Evolutionary conservation across 1,140 invertebrate genomes (phyloP).

Genomic region (Papilio xuthus): DNA sequence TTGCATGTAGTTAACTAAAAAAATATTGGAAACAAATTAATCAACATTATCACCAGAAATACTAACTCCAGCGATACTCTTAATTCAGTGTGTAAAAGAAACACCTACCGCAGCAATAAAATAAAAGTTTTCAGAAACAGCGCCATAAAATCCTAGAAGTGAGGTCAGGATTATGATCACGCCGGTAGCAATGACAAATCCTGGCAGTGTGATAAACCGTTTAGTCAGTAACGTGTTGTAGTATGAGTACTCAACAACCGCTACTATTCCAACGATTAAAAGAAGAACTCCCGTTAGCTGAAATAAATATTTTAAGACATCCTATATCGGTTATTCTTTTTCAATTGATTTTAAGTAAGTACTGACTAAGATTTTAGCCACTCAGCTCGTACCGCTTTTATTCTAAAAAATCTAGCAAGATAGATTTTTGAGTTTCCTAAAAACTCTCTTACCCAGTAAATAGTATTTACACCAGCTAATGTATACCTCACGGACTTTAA

Average conservation of each 20-base stretch:
- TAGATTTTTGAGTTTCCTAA: neutral
- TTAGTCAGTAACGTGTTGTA: slow-evolving; percentile 63
- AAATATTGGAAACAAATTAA: too few relatives aligned
- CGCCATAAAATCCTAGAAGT: slow-evolving; percentile 91
- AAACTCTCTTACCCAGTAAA: slow-evolving; percentile 65
- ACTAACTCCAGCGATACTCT: too few relatives aligned
- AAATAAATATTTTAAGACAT: slow-evolving; percentile 30
- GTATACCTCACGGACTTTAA: slow-evolving; percentile 70
- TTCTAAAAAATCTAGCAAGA: neutral
- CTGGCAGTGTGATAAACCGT: slow-evolving; percentile 85
- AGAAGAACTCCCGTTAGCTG: slow-evolving; percentile 70
- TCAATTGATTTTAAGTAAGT: neutral
- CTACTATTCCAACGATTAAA: slow-evolving; percentile 54
- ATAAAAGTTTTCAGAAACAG: slow-evolving; percentile 90
- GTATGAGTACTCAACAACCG: slow-evolving; percentile 49
- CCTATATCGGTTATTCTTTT: neutral
- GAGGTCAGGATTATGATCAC: slow-evolving; percentile 88
- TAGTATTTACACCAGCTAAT: slow-evolving; percentile 61
- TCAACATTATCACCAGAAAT: too few relatives aligned
- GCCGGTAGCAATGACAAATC: slow-evolving; percentile 88
- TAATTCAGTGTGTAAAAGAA: neutral
- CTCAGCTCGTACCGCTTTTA: too few relatives aligned
- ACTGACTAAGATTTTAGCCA: too few relatives aligned
- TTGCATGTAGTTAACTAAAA: too few relatives aligned
- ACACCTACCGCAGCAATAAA: slow-evolving; percentile 88